Evolutionary conservation across 2,888 invertebrate genomes (phyloP), one percentile per base, ranked within the genome.

Genomic region (Apamea monoglypha): DNA sequence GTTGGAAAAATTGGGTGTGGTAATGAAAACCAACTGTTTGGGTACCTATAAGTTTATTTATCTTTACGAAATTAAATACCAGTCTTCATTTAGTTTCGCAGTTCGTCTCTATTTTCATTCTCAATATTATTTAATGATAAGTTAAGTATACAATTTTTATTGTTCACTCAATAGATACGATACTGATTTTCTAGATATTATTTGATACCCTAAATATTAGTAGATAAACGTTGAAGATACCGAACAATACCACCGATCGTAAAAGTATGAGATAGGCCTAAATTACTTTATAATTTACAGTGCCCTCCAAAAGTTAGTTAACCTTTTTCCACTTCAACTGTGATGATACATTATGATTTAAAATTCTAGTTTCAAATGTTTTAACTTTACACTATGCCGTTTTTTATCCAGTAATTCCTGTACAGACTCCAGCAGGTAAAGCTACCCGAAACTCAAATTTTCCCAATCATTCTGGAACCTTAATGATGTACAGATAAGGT

Each of bases 201-300:
- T 63, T 53, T 63, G 80, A 83, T 80, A 83, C 40, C 74, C 80
- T 50, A 36, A 74, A 63, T 83, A 75, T 69, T 69, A 64, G 10
- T 29, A 29, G 76, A 83, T 78, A 61, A 66, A 73, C 14, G 2
- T 53, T 50, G 25, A 71, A 72, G 83, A 83, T 80, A 80, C 29
- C 18, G 21, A 61, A 73, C 25, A 29, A 36, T 50, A 73, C 25
- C 56, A 50, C 32, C 59, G 25, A 73, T 61, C 36, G 44, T 29
- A 32, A 40, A 21, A 44, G 47, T 10, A 21, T 29, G 21, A 66
- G 25, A 44, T 36, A 44, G 29, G 7, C 16, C 32, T 61, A 10
- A 44, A 75, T 29, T 7, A 75, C 7, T 25, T 29, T 18, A 63
- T 63, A 36, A 36, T 16, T 50, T 40, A 29, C 7, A 56, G 25